Base-by-base conservation (phyloP, 2,113 vertebrate species). In the Chloebia gouldiae region DNA sequence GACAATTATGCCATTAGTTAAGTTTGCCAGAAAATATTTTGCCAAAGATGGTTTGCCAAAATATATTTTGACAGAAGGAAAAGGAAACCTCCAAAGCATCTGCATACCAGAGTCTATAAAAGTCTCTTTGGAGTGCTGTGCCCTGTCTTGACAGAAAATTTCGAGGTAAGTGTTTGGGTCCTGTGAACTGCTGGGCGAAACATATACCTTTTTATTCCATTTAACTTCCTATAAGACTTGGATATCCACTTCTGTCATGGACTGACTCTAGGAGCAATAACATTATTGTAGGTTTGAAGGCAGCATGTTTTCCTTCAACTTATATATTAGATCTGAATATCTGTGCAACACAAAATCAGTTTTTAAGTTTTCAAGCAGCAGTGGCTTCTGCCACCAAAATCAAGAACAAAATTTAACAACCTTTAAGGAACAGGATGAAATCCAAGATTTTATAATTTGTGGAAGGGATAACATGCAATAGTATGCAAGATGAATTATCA, bases 21-120 rank as follows among this genome's bases (percentile, higher is more conserved):
- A 64, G 61, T 90, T 90, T 93, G 94, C 82, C 96, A 92, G 86
- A 65, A 25, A 95, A 82, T 76, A 79, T 90, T 96, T 96, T 90
- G 82, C 94, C 88, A 86, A 93, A 94, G 88, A 75, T 87, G 70
- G 53, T 80, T 88, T 92, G 91, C 91, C 94, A 93, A 92, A 93
- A 86, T 93, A 61, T 86, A 72, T 93, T 95, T 87, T 86, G 76
- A 65, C 68, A 69, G 88, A 90, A 95, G 88, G 76, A 95, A 93
- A 86, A 90, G 86, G 93, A 95, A 95, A 49, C 71, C 90, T 90
- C 80, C 76, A 77, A 68, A 90, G 66, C 82, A 95, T 95, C 53
- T 95, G 83, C 93, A 83, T 88, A 88, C 50, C 80, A 83, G 83
- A 69, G 49, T 40, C 93, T 96, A 96, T 96, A 96, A 95, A 96